A percentile compares a stretch with the other conserved stretches of the same genome.
phyloP scores from a whole-genome alignment of 2,888 invertebrate species.

The Lutraria lutraria region DNA sequence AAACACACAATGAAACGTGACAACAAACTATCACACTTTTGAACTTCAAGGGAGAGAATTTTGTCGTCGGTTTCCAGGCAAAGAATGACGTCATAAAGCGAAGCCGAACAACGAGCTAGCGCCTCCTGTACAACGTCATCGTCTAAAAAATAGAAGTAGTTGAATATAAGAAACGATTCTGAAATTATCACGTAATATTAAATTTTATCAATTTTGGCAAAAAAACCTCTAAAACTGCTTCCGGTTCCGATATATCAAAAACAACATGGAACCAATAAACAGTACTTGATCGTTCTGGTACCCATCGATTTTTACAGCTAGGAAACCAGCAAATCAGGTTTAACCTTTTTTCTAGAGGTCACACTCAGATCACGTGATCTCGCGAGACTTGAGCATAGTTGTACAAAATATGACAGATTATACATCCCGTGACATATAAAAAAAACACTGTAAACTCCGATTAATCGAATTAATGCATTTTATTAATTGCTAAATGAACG shows the following conservation, averaged over 20 bases:
- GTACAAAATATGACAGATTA: no score
- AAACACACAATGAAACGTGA: conserved; percentile 51
- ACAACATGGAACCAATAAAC: not conserved
- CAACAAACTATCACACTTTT: conserved; percentile 52
- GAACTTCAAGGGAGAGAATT: conserved; percentile 31
- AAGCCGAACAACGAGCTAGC: conserved; percentile 36
- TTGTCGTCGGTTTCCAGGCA: conserved; percentile 49
- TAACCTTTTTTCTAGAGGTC: no score
- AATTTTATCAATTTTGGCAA: not conserved
- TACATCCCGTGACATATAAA: no score
- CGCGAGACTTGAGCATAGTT: no score
- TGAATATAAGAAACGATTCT: not conserved
- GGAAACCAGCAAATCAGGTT: no score
- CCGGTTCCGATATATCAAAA: not conserved
- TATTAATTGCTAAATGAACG: no score
- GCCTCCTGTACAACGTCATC: conserved; percentile 25
- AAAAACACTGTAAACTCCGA: no score
- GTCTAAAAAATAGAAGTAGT: conserved; percentile 24
- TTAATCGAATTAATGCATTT: no score
- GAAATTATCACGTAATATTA: not conserved
- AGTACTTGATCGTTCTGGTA: not conserved
- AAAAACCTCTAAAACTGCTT: not conserved
- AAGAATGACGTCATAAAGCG: conserved; percentile 44
- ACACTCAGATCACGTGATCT: no score
- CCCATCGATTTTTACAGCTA: no score